Evolutionary conservation across 2,888 invertebrate species (phyloP), one percentile per base, ranked within the genome.

Genomic region (Aproaerema taeniolella): DNA sequence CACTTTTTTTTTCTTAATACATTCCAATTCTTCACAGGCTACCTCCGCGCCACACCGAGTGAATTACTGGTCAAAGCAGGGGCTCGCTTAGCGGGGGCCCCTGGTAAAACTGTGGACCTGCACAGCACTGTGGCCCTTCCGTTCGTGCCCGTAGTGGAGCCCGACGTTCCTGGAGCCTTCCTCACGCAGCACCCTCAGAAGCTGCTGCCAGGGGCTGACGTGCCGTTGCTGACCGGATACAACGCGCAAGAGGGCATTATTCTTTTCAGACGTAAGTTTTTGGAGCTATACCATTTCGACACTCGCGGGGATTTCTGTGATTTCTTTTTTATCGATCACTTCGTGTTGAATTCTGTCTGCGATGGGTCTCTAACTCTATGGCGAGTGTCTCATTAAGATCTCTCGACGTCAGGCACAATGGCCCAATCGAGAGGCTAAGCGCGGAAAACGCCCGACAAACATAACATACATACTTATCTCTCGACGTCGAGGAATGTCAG

Each of bases 241-340:
- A 91, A 91, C 43, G 89, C 90, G 1, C 89, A 91, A 48, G 91
- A 91, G 52, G 91, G 91, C n/a, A 87, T 90, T 58, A 80, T 90
- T 20, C 77, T 90, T n/a, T 87, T 90, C 38, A 67, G 88, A 77
- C 79, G 90, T 90, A 57, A 85, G 82, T 72, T 10, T 15, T 7
- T 20, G 7, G 20, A 20, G n/a, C n/a, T n/a, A n/a, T n/a, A n/a
- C n/a, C n/a, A n/a, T n/a, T n/a, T n/a, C n/a, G n/a, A n/a, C n/a
- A n/a, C n/a, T n/a, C n/a, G n/a, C n/a, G n/a, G n/a, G 11, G 13
- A 29, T 17, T 31, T n/a, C 42, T 43, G 5, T 32, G 10, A 16
- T 15, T 7, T 3, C 2, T 32, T 2, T 3, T 26, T 26, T 26
- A 9, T 10, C 3, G 26, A 3, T 26, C 10, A 10, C 28, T 28